phyloP scores from a whole-genome alignment of 2,888 invertebrate genomes.

The Orthosia incerta region DNA sequence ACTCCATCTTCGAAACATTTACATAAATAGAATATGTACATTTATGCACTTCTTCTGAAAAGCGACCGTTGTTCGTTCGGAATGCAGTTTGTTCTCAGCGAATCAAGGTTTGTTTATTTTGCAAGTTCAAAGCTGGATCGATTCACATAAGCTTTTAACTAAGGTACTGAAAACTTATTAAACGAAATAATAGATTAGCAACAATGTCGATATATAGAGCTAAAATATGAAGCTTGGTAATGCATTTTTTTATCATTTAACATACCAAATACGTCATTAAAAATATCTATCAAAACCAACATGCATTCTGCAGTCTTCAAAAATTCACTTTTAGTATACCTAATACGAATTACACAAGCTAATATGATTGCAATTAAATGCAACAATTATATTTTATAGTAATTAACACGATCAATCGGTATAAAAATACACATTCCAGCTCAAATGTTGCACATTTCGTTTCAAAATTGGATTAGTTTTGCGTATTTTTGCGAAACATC shows the following conservation, averaged over 20 bases:
- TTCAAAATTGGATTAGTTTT: constrained; percentile 39
- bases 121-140: constrained; percentile 59
- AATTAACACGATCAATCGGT: constrained; percentile 52
- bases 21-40: constrained; percentile 52
- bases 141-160: not conserved
- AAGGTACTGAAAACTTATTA: too few relatives aligned
- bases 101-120: constrained; percentile 53
- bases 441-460: constrained; percentile 32
- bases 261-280: constrained; percentile 7
- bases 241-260: not conserved
- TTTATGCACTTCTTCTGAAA: constrained; percentile 61
- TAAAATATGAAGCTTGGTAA: not conserved
- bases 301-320: not conserved
- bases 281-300: not conserved
- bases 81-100: constrained; percentile 58
- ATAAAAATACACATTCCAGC: constrained; percentile 33
- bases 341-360: not conserved
- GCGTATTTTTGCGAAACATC: constrained; percentile 37
- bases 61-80: constrained; percentile 40
- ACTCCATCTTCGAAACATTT: constrained; percentile 48
- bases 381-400: constrained; percentile 24
- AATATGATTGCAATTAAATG: constrained; percentile 25
- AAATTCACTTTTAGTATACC: not conserved
- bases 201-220: not conserved
- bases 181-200: not conserved